A percentile compares a stretch with the other conserved stretches of the same genome.
Evolutionary conservation across 2,113 vertebrate species (phyloP).

Genomic region (Strix aluco): DNA sequence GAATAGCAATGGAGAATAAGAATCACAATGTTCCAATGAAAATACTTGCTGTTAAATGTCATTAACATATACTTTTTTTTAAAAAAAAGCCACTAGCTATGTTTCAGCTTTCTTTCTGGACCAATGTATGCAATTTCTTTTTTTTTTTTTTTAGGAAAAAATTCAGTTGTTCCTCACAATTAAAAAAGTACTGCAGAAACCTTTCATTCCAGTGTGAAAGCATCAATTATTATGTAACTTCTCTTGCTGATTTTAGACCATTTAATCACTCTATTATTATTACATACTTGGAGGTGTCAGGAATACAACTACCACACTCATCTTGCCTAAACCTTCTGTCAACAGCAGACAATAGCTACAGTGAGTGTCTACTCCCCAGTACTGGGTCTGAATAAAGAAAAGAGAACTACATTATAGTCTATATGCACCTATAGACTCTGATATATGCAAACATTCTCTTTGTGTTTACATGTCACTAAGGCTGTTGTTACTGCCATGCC

Average conservation of each 20-base stretch:
- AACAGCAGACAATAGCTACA: neutral
- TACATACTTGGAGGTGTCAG: neutral
- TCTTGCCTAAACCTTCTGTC: neutral
- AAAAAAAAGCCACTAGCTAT: neutral
- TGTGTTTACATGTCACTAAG: neutral
- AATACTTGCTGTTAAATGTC: neutral
- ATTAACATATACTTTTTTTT: neutral
- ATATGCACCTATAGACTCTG: neutral
- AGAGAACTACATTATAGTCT: neutral
- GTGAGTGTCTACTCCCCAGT: neutral
- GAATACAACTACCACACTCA: neutral
- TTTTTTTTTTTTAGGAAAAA: neutral
- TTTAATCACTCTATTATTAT: neutral
- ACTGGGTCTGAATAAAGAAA: too few species aligned
- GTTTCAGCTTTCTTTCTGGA: neutral
- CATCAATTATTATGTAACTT: slow-evolving; percentile 24
- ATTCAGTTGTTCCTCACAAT: neutral
- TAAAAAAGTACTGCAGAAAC: neutral
- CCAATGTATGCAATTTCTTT: neutral
- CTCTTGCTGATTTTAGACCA: neutral
- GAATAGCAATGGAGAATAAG: neutral
- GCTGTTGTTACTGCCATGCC: too few species aligned
- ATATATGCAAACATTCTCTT: neutral
- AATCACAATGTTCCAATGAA: neutral
- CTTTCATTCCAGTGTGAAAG: slow-evolving; percentile 6